phyloP scores from a whole-genome alignment of 2,113 vertebrate species.

The Geothlypis trichas region DNA sequence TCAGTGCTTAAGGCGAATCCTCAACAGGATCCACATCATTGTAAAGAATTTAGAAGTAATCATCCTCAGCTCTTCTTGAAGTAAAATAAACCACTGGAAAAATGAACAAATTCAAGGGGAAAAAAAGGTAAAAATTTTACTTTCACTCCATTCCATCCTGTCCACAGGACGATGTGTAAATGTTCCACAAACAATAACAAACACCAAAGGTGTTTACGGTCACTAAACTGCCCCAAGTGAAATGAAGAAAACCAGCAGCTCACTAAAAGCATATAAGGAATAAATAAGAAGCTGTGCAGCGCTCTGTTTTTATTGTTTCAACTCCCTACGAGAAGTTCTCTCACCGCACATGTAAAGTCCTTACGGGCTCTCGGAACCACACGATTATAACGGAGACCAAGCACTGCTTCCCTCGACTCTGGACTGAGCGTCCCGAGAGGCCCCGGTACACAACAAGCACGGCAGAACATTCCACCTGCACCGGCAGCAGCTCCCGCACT shows the following conservation, averaged over 20 bases:
- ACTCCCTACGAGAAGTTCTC: fast-evolving
- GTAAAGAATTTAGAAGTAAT: not conserved
- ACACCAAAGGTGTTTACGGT: not conserved
- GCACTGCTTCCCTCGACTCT: fast-evolving
- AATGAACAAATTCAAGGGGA: fast-evolving
- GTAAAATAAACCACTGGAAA: not conserved
- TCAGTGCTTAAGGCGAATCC: not conserved
- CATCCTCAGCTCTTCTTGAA: not conserved
- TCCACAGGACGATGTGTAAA: not conserved
- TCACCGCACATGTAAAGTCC: fast-evolving
- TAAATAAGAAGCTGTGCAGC: fast-evolving
- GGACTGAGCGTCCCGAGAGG: fast-evolving
- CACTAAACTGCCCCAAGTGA: not conserved
- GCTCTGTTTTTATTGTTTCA: fast-evolving
- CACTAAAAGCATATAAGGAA: fast-evolving
- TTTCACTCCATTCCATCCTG: not conserved
- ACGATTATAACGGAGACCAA: not conserved
- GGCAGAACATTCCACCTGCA: not conserved
- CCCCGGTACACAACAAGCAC: not conserved
- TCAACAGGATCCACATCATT: not conserved
- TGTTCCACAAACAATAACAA: not conserved
- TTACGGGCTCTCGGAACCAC: fast-evolving
- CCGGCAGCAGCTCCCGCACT: not conserved
- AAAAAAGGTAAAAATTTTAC: not conserved
- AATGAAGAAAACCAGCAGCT: not conserved